A percentile compares a stretch with the other conserved stretches of the same genome.
Conservation (phyloP, 2,113 vertebrate species). For the Silurus glanis region DNA sequence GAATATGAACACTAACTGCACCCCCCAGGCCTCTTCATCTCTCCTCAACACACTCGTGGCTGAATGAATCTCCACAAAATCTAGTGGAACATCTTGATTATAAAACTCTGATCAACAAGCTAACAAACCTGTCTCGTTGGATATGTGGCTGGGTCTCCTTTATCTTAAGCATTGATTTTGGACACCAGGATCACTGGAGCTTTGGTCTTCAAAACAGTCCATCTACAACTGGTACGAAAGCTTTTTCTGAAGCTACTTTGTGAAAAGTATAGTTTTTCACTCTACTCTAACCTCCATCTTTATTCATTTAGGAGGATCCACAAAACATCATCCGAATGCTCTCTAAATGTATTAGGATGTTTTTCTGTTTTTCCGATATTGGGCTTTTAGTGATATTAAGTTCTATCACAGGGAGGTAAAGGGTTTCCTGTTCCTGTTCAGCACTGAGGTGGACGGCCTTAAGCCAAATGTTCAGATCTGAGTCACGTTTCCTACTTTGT, state of each 20-base stretch:
- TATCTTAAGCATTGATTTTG: not conserved
- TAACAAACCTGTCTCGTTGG: not conserved
- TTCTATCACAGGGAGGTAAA: not conserved
- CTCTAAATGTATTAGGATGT: not conserved
- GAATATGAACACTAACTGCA: too few relatives aligned
- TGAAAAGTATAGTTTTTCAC: not conserved
- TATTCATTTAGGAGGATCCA: not conserved
- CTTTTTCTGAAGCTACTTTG: not conserved
- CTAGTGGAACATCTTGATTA: not conserved
- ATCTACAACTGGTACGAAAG: not conserved
- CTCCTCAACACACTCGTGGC: too few relatives aligned
- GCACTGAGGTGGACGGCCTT: not conserved
- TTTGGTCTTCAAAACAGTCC: not conserved
- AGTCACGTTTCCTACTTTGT: slow-evolving; percentile 31
- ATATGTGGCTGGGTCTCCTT: not conserved
- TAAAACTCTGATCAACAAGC: not conserved
- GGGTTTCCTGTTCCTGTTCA: slow-evolving; percentile 23
- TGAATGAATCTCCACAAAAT: too few relatives aligned
- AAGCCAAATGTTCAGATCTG: not conserved
- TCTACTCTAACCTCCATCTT: not conserved
- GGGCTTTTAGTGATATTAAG: not conserved
- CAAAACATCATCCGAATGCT: not conserved
- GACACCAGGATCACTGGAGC: not conserved
- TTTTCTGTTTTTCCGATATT: not conserved
- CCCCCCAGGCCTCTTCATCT: too few relatives aligned